A percentile compares a stretch with the other conserved stretches of the same genome.
Evolutionary conservation across 2,888 invertebrate genomes (phyloP).

Genomic region (Periphyllus acericola): DNA sequence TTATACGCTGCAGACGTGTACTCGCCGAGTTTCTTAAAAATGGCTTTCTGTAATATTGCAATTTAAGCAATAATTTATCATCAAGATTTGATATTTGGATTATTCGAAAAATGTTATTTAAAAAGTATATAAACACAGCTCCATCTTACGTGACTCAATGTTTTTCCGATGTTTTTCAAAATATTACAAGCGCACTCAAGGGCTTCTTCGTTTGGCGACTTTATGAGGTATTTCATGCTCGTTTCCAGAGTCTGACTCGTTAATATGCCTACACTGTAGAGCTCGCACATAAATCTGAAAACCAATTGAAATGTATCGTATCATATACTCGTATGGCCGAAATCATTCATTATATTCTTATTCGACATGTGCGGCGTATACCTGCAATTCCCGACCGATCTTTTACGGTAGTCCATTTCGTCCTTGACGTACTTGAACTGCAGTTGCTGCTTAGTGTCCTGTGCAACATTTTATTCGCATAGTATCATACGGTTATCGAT

Average conservation of each 20-base stretch:
- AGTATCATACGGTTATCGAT: background rate
- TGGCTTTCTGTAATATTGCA: background rate
- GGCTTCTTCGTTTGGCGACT: constrained; percentile 85
- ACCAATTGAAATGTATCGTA: background rate
- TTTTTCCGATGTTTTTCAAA: constrained; percentile 89
- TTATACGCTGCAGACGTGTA: constrained; percentile 60
- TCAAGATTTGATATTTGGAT: too few relatives aligned
- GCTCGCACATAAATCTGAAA: constrained; percentile 66
- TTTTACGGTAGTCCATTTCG: constrained; percentile 80
- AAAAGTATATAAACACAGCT: too few relatives aligned
- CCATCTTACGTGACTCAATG: constrained; percentile 69
- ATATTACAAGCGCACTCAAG: constrained; percentile 93
- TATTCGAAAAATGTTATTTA: too few relatives aligned
- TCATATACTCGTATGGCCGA: too few relatives aligned
- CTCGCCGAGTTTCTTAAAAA: constrained; percentile 18
- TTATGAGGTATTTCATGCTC: constrained; percentile 82
- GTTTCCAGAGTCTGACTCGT: constrained; percentile 86
- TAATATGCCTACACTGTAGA: constrained; percentile 84
- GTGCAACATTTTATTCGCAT: constrained; percentile 63
- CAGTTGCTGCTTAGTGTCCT: constrained; percentile 80
- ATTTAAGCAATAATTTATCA: background rate
- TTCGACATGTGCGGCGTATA: constrained; percentile 67
- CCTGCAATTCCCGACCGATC: constrained; percentile 89
- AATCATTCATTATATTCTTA: too few relatives aligned
- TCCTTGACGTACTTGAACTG: constrained; percentile 77